Evolutionary conservation across 2,888 invertebrate genomes (phyloP).

Genomic region (Tryphoninae sp.): DNA sequence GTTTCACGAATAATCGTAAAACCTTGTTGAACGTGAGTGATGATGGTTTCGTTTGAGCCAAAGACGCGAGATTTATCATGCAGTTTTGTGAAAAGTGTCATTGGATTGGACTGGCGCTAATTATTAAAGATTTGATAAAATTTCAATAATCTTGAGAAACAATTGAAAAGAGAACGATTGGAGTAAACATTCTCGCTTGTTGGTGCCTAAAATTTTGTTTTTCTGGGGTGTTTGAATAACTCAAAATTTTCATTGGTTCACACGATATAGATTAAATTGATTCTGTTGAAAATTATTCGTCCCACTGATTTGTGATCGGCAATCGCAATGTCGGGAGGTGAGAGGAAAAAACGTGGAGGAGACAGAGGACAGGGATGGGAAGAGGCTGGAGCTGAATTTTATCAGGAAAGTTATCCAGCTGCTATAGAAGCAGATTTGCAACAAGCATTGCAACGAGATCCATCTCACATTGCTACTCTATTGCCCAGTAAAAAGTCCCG

Average conservation of each 20-base stretch:
- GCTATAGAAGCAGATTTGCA: conserved; percentile 85
- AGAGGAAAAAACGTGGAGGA: conserved; percentile 83
- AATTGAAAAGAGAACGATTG: conserved; percentile 5
- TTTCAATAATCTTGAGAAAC: background rate
- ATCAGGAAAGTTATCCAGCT: conserved; percentile 91
- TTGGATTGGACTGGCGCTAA: background rate
- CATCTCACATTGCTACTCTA: conserved; percentile 88
- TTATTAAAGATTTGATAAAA: background rate
- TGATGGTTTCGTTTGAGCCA: conserved; percentile 31
- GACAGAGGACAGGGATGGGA: conserved; percentile 88
- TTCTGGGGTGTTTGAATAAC: background rate
- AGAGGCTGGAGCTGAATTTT: conserved; percentile 92
- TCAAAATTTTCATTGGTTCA: background rate
- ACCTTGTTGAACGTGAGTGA: conserved; percentile 28
- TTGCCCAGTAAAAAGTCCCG: conserved; percentile 91
- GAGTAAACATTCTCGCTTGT: background rate
- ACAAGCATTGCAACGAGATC: conserved; percentile 86
- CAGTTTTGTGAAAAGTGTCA: background rate
- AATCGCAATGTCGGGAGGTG: conserved; percentile 84
- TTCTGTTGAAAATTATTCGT: background rate
- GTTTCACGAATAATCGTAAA: conserved; percentile 19
- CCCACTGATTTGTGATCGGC: background rate
- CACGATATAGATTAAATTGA: background rate
- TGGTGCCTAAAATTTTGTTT: background rate
- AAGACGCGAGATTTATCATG: conserved; percentile 19